Percentiles rank a stretch among this genome's conserved stretches.
These are phyloP conservation scores for Myotis daubentonii DNA, from an alignment of 2,797 vertebrate species.

Conservation along the genomic window DNA sequence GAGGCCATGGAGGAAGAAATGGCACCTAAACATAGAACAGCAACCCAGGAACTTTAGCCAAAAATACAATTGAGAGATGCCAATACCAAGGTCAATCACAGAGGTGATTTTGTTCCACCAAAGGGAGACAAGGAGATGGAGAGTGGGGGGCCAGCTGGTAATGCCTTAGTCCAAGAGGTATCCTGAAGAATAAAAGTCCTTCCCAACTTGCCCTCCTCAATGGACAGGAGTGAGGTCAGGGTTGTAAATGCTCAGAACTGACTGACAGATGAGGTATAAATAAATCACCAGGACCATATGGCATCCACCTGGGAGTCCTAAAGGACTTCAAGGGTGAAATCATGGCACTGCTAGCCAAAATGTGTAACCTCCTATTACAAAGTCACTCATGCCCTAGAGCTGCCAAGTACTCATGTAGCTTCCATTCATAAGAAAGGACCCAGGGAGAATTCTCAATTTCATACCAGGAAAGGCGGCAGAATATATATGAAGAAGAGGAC, in stretches of 20 bases:
- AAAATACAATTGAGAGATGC: constrained; percentile 55
- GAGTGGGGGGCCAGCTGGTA: not conserved
- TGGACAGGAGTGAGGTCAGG: not conserved
- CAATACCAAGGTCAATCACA: constrained; percentile 3
- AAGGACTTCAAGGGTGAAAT: constrained; percentile 77
- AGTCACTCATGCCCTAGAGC: constrained; percentile 55
- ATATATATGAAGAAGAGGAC: constrained; percentile 3
- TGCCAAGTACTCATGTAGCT: constrained; percentile 41
- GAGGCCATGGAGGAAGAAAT: constrained; percentile 29
- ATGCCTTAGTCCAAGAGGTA: not conserved
- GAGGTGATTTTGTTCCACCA: constrained; percentile 40
- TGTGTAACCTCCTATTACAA: constrained; percentile 72
- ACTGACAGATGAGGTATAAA: constrained; percentile 68
- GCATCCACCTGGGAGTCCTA: constrained; percentile 67
- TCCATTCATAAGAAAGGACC: constrained; percentile 73
- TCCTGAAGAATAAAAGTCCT: not conserved
- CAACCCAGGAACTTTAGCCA: constrained; percentile 49
- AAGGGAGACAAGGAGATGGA: not conserved
- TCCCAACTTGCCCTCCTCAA: not conserved
- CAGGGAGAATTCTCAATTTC: constrained; percentile 49
- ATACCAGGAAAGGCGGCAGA: not conserved
- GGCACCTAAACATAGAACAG: constrained; percentile 32
- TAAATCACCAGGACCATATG: constrained; percentile 72
- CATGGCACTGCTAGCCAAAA: constrained; percentile 64
- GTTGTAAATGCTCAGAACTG: constrained; percentile 20